A percentile compares a stretch with the other conserved stretches of the same genome.
Conservation (phyloP, 2,113 vertebrate species). For the Entomyzon cyanotis region DNA sequence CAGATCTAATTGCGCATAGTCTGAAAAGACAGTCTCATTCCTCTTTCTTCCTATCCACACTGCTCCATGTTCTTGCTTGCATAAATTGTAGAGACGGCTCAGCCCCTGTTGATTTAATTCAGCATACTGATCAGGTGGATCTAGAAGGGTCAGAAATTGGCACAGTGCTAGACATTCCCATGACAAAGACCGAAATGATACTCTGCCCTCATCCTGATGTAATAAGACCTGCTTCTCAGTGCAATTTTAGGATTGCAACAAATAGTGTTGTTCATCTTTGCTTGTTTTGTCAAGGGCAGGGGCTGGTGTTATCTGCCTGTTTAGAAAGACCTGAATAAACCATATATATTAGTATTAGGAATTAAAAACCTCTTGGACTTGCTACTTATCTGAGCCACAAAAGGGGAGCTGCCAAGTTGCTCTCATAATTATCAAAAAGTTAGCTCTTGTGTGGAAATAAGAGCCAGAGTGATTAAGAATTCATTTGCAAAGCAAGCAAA, state of each 20-base stretch:
- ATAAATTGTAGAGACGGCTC: not conserved
- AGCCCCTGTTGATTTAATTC: not conserved
- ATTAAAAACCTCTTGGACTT: not conserved
- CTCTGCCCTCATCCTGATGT: not conserved
- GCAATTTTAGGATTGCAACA: not conserved
- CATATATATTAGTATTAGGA: not conserved
- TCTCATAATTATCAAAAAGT: constrained; percentile 18
- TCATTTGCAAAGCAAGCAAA: constrained; percentile 19
- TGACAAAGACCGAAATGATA: not conserved
- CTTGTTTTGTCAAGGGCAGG: not conserved
- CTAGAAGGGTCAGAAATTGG: not conserved
- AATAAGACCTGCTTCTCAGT: not conserved
- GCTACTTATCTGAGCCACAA: not conserved
- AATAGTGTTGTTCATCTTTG: not conserved
- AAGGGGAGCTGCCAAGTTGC: not conserved
- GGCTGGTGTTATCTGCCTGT: not conserved
- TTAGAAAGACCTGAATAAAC: not conserved
- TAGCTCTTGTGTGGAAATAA: constrained; percentile 17
- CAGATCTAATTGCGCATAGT: not conserved
- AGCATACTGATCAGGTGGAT: not conserved
- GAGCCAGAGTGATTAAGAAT: constrained; percentile 8
- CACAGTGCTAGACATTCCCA: not conserved
- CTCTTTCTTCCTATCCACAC: not conserved
- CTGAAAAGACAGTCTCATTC: not conserved
- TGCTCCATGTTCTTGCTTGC: not conserved